These are phyloP conservation scores for Leiothrix lutea DNA, from an alignment of 2,113 vertebrate species.

Conservation along the genomic window DNA sequence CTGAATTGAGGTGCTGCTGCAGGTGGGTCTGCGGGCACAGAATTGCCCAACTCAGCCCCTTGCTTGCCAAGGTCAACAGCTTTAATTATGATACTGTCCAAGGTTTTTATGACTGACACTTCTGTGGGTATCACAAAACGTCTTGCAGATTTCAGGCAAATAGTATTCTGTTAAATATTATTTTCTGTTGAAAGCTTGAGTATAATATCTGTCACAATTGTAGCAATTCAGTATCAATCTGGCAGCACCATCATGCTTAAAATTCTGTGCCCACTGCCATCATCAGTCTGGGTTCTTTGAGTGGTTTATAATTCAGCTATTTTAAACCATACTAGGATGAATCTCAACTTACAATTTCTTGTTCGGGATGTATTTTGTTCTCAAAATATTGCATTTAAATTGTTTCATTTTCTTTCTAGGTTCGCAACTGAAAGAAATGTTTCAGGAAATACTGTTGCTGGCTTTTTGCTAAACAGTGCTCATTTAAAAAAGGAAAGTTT, in stretches of 20 bases:
- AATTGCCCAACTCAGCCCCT: not conserved
- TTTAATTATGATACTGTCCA: not conserved
- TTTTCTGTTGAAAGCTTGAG: not conserved
- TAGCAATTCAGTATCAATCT: not conserved
- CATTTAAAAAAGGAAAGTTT: not conserved
- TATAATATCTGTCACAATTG: not conserved
- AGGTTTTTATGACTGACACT: not conserved
- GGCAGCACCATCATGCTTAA: not conserved
- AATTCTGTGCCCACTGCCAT: not conserved
- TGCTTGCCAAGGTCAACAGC: not conserved
- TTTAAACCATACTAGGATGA: not conserved
- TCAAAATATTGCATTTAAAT: slow-evolving; percentile 1
- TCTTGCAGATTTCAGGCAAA: not conserved
- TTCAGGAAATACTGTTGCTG: not conserved
- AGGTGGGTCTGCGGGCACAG: rapidly evolving
- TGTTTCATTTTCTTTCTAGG: not conserved
- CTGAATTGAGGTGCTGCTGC: not conserved
- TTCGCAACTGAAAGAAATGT: not conserved
- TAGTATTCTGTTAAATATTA: not conserved
- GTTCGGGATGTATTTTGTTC: not conserved
- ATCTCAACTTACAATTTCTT: not conserved
- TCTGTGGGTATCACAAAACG: not conserved
- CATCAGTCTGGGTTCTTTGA: not conserved
- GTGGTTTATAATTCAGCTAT: not conserved
- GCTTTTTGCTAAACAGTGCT: not conserved